Conservation (phyloP, 2,113 vertebrate genomes). For the Thalassoma bifasciatum region DNA sequence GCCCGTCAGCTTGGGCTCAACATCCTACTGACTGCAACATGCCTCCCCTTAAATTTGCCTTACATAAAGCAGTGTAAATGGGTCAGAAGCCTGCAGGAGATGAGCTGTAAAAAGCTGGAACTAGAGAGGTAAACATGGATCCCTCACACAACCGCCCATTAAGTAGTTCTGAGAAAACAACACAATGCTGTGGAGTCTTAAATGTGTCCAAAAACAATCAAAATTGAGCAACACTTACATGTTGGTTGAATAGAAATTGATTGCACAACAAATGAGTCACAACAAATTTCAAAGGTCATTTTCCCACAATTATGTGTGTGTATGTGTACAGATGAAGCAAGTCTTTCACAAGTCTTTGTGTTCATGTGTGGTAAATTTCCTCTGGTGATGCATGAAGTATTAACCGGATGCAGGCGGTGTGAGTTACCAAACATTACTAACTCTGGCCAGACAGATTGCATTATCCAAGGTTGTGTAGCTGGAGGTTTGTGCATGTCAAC, state of each 20-base stretch:
- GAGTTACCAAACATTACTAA: conserved; percentile 52
- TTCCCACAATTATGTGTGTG: conserved; percentile 37
- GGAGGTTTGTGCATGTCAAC: conserved; percentile 53
- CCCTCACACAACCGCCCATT: conserved; percentile 42
- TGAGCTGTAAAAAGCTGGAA: conserved; percentile 49
- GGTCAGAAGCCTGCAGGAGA: conserved; percentile 72
- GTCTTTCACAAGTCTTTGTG: conserved; percentile 3
- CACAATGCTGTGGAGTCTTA: conserved; percentile 22
- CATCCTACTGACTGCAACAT: conserved; percentile 58
- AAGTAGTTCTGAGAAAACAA: conserved; percentile 43
- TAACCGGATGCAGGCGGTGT: conserved; percentile 40
- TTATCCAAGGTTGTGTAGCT: conserved; percentile 25
- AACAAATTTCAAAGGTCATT: conserved; percentile 26
- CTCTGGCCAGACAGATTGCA: conserved; percentile 35
- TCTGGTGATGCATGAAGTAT: conserved; percentile 18
- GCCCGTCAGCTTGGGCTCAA: conserved; percentile 54
- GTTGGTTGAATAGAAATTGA: conserved; percentile 32
- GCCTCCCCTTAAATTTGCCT: conserved; percentile 52
- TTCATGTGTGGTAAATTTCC: conserved; percentile 26
- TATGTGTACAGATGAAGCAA: conserved; percentile 1
- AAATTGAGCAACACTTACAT: conserved; percentile 38
- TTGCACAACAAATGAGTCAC: conserved; percentile 45
- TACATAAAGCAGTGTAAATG: conserved; percentile 60
- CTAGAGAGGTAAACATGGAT: conserved; percentile 35
- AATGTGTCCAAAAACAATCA: conserved; percentile 24